A percentile compares a stretch with the other conserved stretches of the same genome.
phyloP scores from a whole-genome alignment of 2,113 vertebrate genomes.

The Ageneiosus marmoratus region DNA sequence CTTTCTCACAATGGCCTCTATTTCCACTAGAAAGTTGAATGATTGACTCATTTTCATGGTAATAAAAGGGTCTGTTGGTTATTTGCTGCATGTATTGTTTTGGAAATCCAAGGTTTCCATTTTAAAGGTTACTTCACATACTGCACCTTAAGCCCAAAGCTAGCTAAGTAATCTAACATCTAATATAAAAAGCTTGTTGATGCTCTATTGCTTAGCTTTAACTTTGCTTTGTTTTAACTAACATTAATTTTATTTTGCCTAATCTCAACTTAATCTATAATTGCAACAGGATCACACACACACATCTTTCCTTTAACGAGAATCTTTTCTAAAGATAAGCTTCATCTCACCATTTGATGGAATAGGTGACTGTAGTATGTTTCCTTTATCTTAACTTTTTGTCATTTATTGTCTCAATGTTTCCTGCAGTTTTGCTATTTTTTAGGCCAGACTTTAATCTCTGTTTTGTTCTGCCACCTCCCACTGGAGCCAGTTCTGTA shows the following conservation, averaged over 20 bases:
- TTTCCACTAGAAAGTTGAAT: slow-evolving; percentile 55
- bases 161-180: background rate
- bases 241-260: background rate
- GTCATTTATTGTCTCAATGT: slow-evolving; percentile 61
- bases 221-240: no score
- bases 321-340: slow-evolving; percentile 33
- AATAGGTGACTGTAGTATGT: slow-evolving; percentile 49
- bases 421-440: slow-evolving; percentile 61
- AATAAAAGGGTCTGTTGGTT: slow-evolving; percentile 44
- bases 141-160: background rate
- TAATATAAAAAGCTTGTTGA: background rate
- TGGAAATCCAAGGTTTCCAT: slow-evolving; percentile 21
- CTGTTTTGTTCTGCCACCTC: slow-evolving; percentile 71
- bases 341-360: slow-evolving; percentile 27
- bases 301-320: background rate
- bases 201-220: background rate
- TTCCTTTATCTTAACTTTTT: slow-evolving; percentile 55
- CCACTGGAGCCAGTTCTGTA: slow-evolving; percentile 71
- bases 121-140: slow-evolving; percentile 2
- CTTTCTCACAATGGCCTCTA: slow-evolving; percentile 59
- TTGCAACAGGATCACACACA: background rate
- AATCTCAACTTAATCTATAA: background rate
- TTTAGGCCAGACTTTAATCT: slow-evolving; percentile 69
- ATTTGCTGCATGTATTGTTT: slow-evolving; percentile 24
- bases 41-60: slow-evolving; percentile 52